These are phyloP conservation scores for Lamprotornis superbus DNA, from an alignment of 2,113 vertebrate genomes.

Conservation along the genomic window DNA sequence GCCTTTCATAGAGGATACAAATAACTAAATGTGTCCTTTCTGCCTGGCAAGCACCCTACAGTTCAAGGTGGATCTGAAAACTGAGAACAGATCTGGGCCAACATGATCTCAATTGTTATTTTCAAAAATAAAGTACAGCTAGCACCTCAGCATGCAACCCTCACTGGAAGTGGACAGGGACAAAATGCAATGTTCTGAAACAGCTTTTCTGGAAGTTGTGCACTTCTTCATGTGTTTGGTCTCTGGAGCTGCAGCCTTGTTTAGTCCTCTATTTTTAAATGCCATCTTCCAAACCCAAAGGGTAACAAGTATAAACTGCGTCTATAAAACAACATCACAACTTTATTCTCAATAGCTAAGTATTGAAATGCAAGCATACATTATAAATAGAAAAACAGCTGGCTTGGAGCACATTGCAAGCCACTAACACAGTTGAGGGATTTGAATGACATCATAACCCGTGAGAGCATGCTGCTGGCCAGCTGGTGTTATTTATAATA, in stretches of 20 bases:
- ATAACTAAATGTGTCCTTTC: neutral
- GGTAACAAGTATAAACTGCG: conserved; percentile 28
- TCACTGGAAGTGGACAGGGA: neutral
- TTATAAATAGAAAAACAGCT: conserved; percentile 81
- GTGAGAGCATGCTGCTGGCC: conserved; percentile 74
- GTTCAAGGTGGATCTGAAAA: conserved; percentile 41
- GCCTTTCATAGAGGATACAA: neutral
- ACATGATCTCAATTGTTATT: conserved; percentile 4
- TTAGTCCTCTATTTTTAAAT: conserved; percentile 42
- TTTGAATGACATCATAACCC: conserved; percentile 80
- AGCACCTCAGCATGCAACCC: neutral
- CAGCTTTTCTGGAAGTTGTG: neutral
- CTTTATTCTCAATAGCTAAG: conserved; percentile 57
- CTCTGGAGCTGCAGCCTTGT: conserved; percentile 13
- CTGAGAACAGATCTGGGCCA: neutral
- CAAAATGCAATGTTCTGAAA: neutral
- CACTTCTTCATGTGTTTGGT: neutral
- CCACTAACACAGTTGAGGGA: conserved; percentile 73
- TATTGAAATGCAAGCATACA: conserved; percentile 69
- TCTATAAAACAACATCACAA: conserved; percentile 60
- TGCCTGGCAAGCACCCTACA: neutral
- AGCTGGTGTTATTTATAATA: conserved; percentile 79
- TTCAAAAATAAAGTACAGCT: conserved; percentile 4
- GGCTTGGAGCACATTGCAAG: conserved; percentile 70
- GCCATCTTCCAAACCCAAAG: conserved; percentile 14